phyloP scores from a whole-genome alignment of 2,113 vertebrate genomes.

The Dipodomys merriami region DNA sequence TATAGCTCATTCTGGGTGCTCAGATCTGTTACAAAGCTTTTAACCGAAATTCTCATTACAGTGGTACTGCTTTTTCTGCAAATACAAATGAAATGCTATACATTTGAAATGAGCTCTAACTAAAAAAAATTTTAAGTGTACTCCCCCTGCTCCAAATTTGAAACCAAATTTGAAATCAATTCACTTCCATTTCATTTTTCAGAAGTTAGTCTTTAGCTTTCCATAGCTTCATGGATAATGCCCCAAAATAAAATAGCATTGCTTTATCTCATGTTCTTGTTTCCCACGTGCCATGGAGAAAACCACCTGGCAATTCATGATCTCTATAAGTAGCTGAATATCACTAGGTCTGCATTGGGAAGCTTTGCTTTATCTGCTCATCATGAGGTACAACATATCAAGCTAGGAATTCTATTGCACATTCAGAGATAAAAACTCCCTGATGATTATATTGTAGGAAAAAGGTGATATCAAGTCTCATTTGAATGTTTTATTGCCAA shows the following conservation, averaged over 20 bases:
- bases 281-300: not conserved
- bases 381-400: not conserved
- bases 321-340: not conserved
- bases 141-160: not conserved
- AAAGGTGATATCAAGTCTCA: not conserved
- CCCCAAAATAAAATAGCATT: not conserved
- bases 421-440: not conserved
- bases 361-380: not conserved
- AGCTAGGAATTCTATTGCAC: not conserved
- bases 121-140: not conserved
- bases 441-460: constrained; percentile 14
- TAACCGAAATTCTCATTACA: not conserved
- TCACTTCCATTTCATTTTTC: constrained; percentile 7
- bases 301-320: not conserved
- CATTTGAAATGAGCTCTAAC: constrained; percentile 7
- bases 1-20: not conserved
- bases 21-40: constrained; percentile 4
- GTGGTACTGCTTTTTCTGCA: not conserved
- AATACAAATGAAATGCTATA: not conserved
- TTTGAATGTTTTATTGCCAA: not conserved
- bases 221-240: not conserved
- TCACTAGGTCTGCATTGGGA: not conserved
- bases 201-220: not conserved
- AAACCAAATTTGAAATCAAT: not conserved
- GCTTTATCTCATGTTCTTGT: not conserved